These are phyloP conservation scores for Apamea sordens DNA, from an alignment of 2,888 invertebrate species.

Conservation along the genomic window DNA sequence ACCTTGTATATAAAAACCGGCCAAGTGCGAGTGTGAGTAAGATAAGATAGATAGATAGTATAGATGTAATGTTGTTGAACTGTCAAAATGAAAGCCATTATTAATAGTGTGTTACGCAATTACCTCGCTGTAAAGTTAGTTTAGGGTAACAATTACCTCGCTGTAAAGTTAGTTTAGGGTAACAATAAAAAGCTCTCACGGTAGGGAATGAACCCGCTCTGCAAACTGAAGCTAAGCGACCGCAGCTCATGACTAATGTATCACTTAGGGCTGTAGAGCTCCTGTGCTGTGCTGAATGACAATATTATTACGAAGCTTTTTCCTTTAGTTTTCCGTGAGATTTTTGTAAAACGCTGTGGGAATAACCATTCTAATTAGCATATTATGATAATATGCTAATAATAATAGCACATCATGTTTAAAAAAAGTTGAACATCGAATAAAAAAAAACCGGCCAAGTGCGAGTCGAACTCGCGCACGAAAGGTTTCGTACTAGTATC, in stretches of 20 bases:
- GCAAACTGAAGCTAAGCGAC: background rate
- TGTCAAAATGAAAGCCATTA: background rate
- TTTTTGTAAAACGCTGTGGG: constrained; percentile 21
- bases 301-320: background rate
- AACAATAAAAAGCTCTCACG: constrained; percentile 27
- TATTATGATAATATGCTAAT: background rate
- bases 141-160: background rate
- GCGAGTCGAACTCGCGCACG: too few relatives aligned
- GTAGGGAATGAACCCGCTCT: background rate
- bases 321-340: constrained; percentile 17
- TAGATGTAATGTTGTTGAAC: background rate
- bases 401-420: background rate
- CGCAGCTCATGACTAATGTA: constrained; percentile 29
- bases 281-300: constrained; percentile 24
- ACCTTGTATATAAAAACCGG: too few relatives aligned
- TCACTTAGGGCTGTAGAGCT: background rate
- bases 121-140: background rate
- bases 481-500: too few relatives aligned
- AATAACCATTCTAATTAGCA: background rate
- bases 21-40: too few relatives aligned
- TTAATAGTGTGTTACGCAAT: background rate
- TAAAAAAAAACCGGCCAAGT: too few relatives aligned
- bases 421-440: background rate
- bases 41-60: too few relatives aligned
- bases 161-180: background rate